phyloP scores from a whole-genome alignment of 2,797 vertebrate genomes.

The Psittacula derbiana region DNA sequence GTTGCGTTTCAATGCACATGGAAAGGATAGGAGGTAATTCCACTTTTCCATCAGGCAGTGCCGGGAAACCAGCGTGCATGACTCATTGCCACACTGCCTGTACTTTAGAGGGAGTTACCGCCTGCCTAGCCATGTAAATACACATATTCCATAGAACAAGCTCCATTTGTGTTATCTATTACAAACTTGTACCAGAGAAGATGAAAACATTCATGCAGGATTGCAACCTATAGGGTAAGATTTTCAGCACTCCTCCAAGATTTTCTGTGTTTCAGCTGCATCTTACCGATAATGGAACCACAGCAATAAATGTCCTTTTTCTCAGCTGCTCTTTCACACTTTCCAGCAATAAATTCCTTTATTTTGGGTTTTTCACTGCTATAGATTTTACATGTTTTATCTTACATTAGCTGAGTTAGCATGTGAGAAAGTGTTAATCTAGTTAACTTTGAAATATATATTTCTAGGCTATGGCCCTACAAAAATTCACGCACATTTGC shows the following conservation, averaged over 20 bases:
- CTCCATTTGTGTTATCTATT: background rate
- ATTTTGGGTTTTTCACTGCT: background rate
- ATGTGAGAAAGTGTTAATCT: background rate
- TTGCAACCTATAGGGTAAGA: background rate
- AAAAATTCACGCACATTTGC: background rate
- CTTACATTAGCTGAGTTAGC: background rate
- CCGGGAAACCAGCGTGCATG: fast-evolving
- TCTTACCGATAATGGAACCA: background rate
- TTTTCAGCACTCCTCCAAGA: background rate
- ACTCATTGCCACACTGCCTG: background rate
- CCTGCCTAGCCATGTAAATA: background rate
- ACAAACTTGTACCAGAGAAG: background rate
- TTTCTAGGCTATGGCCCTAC: background rate
- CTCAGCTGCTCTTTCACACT: background rate
- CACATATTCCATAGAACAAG: fast-evolving
- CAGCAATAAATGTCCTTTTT: background rate
- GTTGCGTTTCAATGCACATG: background rate
- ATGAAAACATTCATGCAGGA: background rate
- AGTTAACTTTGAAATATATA: background rate
- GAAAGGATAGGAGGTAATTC: background rate
- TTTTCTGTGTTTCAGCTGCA: background rate
- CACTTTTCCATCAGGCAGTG: background rate
- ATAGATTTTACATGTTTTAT: background rate
- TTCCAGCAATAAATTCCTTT: background rate
- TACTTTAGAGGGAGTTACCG: background rate